Base-by-base conservation (phyloP, 2,797 vertebrate genomes). In the Amazonetta brasiliensis region DNA sequence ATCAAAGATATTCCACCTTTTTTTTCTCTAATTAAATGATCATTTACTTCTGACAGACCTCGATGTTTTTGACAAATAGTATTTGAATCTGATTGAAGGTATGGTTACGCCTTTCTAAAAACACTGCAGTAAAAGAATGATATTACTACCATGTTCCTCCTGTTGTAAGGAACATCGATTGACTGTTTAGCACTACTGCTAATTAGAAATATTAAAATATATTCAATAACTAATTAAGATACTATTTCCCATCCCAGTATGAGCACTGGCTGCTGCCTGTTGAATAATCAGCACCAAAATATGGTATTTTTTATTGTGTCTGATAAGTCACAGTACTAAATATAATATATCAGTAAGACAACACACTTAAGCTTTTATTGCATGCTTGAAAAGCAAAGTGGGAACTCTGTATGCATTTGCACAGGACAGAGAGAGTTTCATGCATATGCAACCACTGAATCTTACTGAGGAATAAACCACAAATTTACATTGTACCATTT, bases 41-140 rank as follows among this genome's bases (percentile, higher is more conserved):
- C 90, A 86, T 95, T 97, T 96, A 68, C 95, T 95, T 95, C 91
- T 96, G 97, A 97, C 90, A 97, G 93, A 97, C 88, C 92, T 96
- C 88, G 3, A 21, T 97, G 84, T 95, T 97, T 97, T 94, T 97
- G 97, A 97, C 97, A 97, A 97, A 97, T 91, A 92, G 91, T 80
- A 74, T 81, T 95, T 81, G 94, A 94, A 91, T 97, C 94, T 97
- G 97, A 97, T 95, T 94, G 95, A 97, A 98, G 95, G 95, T 91
- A 95, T 94, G 94, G 96, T 94, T 95, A 96, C 90, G 84, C 97
- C 96, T 95, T 96, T 84, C 92, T 96, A 96, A 97, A 97, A 97
- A 97, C 95, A 94, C 91, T 87, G 92, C 95, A 94, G 95, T 97
- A 92, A 84, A 87, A 96, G 95, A 97, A 86, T 63, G 80, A 90